Base-by-base conservation (phyloP, 2,113 vertebrate species). In the Ammospiza caudacuta region DNA sequence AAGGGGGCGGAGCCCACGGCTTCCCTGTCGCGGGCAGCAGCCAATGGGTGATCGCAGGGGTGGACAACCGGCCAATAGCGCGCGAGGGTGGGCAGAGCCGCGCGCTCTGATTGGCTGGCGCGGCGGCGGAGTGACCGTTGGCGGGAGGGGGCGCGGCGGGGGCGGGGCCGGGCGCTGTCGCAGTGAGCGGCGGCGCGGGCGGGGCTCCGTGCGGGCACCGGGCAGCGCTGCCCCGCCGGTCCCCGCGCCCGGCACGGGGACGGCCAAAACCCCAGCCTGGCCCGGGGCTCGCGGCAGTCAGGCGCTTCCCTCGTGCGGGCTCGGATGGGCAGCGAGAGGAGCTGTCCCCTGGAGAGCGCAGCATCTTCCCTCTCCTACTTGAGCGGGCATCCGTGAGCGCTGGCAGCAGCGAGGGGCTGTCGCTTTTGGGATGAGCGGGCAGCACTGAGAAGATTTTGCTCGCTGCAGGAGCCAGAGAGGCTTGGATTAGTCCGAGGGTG, bases 131-230 rank as follows among this genome's bases (percentile, higher is more conserved):
- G 44, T 12, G 74, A 18, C 67, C 58, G 81, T 66, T 86, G 72
- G 35, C 58, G 9, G 66, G 69, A 7, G 84, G 94, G 80, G 74
- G 83, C 83, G 58, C 51, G 86, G 85, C 66, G 74, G n/a, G 47
- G 69, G 92, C 27, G 82, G 64, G 18, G 29, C 51, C 59, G 64
- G 95, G 97, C 47, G 74, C 92, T 96, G 96, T 94, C 94, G 63
- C 97, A 97, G 97, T 94, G 80, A 77, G 83, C 83, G 96, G 58
- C 55, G 86, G 85, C 61, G 74, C 37, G 47, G 69, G 92, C 24
- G 82, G 64, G 24, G 29, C 51, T 5, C 74, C 47, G 41, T 7
- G 88, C 9, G 10, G 72, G 66, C 47, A 13, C 6, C 43, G 87
- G 87, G 62, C 35, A 21, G 85, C 49, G 31, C 70, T 15, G 54